Base-by-base conservation (phyloP, 2,113 vertebrate species). In the Aix galericulata region DNA sequence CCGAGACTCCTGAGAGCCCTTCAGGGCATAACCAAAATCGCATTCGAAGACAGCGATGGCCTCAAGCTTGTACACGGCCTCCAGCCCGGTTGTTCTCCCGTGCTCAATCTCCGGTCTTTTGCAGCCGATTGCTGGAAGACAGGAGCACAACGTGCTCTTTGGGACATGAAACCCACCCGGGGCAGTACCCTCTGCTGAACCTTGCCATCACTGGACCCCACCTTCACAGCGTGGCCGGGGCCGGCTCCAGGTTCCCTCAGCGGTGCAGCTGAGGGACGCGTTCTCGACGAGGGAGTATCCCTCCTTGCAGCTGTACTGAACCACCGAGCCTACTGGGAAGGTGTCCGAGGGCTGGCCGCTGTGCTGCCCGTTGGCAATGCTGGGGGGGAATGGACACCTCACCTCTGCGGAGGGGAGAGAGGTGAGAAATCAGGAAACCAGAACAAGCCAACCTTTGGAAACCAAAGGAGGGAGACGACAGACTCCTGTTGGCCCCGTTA, bases 221-320 rank as follows among this genome's bases (percentile, higher is more conserved):
- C 96, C 96, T 96, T 97, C 96, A 69, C 98, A 98, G 9, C 50
- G 42, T 84, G 80, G 96, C 55, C 17, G 76, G 53, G 94, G 95
- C 89, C 69, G 86, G 89, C 97, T 96, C 98, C 98, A 98, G 2
- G 52, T 31, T 7, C 87, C 98, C 4, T 0, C 0, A 0, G 69
- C 3, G 0, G 93, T 91, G 11, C 96, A 97, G 86, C 0, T 84
- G 4, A 97, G 8, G 66, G 95, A 76, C 12, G 64, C 60, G 1
- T 79, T 91, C 4, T 95, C 96, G 0, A 36, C 0, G 27, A 97
- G 89, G 56, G 86, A 13, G 1, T 91, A 97, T 5, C 96, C 96
- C 0, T 72, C 9, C 7, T 3, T 2, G 7, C 96, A 97, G 17
- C 7, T 14, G 91, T 97, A 97, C 2, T 29, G 52, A 78, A 96